These are phyloP conservation scores for Solenopsis invicta DNA, from an alignment of 1,140 invertebrate genomes.

Conservation along the genomic window DNA sequence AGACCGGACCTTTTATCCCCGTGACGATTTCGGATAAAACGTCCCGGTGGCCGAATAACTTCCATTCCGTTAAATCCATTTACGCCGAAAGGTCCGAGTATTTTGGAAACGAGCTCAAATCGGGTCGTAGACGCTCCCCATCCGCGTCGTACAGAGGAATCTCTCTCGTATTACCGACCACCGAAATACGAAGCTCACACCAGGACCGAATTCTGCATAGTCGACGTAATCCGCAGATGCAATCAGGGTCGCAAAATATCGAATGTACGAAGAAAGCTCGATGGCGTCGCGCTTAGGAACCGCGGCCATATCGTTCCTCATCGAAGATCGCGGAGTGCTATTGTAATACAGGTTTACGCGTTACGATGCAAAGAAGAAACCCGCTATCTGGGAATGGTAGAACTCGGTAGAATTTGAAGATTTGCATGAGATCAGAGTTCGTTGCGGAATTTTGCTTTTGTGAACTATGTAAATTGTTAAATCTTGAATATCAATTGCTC, in stretches of 20 bases:
- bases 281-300: not conserved
- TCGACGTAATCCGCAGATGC: slow-evolving; percentile 45
- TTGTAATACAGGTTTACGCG: slow-evolving; percentile 17
- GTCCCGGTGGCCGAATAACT: slow-evolving; percentile 60
- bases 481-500: slow-evolving; percentile 21
- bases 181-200: slow-evolving; percentile 7
- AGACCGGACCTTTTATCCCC: slow-evolving; percentile 55
- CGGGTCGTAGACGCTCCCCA: slow-evolving; percentile 3
- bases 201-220: slow-evolving; percentile 38
- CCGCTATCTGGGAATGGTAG: not conserved
- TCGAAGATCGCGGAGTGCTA: slow-evolving; percentile 39
- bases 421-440: slow-evolving; percentile 36
- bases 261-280: slow-evolving; percentile 44
- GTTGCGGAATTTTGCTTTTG: slow-evolving; percentile 11
- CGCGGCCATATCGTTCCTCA: slow-evolving; percentile 23
- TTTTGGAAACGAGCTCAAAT: slow-evolving; percentile 62
- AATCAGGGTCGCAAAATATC: slow-evolving; percentile 49
- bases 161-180: slow-evolving; percentile 23
- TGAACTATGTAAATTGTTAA: slow-evolving; percentile 20
- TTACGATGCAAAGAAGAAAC: not conserved
- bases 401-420: not conserved
- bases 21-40: slow-evolving; percentile 17
- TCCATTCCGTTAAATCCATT: slow-evolving; percentile 73
- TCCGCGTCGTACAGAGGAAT: not conserved
- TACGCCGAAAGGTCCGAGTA: slow-evolving; percentile 53